Conservation (phyloP, 2,113 vertebrate genomes). For the Nesoenas mayeri region DNA sequence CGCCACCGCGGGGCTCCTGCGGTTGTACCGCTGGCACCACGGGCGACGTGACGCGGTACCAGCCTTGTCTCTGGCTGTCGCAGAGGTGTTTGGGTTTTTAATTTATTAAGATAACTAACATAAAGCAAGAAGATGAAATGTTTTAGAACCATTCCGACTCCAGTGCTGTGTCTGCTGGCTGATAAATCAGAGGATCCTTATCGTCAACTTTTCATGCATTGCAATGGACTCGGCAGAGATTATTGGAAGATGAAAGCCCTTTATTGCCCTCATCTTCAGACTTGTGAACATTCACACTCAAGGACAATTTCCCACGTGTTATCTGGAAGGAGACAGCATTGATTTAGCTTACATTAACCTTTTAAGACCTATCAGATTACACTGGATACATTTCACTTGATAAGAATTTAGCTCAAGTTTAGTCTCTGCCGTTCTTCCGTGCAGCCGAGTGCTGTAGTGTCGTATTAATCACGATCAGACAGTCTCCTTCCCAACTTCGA, state of each 20-base stretch:
- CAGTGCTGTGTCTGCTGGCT: not conserved
- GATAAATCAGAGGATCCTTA: conserved; percentile 49
- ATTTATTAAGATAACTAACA: not conserved
- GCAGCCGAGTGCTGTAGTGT: not conserved
- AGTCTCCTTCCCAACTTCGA: not conserved
- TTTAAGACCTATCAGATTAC: conserved; percentile 57
- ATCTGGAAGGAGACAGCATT: conserved; percentile 46
- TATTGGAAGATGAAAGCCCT: conserved; percentile 28
- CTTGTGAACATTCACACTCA: conserved; percentile 27
- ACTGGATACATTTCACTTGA: conserved; percentile 55
- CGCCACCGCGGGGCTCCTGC: rapidly evolving
- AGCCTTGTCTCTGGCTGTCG: not conserved
- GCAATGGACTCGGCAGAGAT: conserved; percentile 21
- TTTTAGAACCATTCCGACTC: not conserved
- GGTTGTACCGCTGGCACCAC: not conserved
- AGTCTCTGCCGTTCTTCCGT: not conserved
- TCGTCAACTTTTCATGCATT: not conserved
- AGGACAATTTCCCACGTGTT: conserved; percentile 58
- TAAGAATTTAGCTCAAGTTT: conserved; percentile 44
- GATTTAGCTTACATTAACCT: conserved; percentile 72
- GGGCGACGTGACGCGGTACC: not conserved
- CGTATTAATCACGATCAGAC: conserved; percentile 41
- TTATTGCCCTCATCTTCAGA: conserved; percentile 39
- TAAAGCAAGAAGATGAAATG: not conserved
- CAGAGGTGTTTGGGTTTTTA: not conserved